phyloP scores from a whole-genome alignment of 2,888 invertebrate species.

The Ophonus ardosiacus region DNA sequence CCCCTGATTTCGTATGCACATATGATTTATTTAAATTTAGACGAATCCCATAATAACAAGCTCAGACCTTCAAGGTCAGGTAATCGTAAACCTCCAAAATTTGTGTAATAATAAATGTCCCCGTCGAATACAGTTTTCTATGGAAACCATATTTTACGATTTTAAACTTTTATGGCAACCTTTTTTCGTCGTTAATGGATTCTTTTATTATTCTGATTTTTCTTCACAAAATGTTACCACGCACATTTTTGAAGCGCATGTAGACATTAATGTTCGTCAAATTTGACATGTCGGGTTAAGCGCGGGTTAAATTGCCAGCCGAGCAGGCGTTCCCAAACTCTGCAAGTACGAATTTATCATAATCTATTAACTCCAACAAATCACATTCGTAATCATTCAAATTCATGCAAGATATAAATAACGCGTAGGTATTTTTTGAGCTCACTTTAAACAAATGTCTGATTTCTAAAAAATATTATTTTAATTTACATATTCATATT shows the following conservation, averaged over 20 bases:
- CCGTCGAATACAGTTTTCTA: constrained; percentile 67
- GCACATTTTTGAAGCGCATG: constrained; percentile 51
- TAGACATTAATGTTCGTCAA: constrained; percentile 62
- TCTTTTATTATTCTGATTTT: constrained; percentile 67
- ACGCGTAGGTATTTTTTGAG: no score
- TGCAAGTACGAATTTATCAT: neutral
- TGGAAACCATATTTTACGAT: constrained; percentile 68
- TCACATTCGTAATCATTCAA: no score
- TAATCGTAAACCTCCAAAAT: constrained; percentile 68
- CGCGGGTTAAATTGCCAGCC: constrained; percentile 17
- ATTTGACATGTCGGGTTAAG: constrained; percentile 50
- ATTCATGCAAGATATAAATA: no score
- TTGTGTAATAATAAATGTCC: constrained; percentile 67
- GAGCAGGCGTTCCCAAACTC: neutral
- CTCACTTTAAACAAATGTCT: no score
- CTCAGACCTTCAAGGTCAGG: constrained; percentile 36
- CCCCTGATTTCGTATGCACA: constrained; percentile 19
- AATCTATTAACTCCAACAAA: no score
- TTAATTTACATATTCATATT: no score
- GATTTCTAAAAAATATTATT: no score
- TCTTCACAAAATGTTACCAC: constrained; percentile 51
- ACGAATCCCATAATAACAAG: constrained; percentile 67
- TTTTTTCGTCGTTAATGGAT: constrained; percentile 67
- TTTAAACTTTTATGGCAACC: constrained; percentile 67
- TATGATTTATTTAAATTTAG: constrained; percentile 44